These are phyloP conservation scores for Pristionchus entomophagus DNA, from an alignment of 2,888 invertebrate genomes.

Conservation along the genomic window DNA sequence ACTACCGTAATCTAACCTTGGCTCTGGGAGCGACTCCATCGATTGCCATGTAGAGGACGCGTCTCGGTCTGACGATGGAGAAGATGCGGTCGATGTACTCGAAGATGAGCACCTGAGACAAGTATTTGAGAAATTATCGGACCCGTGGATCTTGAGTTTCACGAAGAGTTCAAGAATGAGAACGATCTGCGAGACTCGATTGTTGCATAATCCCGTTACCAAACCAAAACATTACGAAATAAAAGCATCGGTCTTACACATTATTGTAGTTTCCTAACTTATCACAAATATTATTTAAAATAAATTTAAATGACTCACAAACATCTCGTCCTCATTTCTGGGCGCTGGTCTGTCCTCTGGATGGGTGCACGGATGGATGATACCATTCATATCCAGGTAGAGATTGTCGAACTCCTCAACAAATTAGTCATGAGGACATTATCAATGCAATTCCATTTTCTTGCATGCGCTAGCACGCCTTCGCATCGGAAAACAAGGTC, in stretches of 20 bases:
- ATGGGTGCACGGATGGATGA: slow-evolving; percentile 99
- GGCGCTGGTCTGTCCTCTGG: slow-evolving; percentile 97
- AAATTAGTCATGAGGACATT: too few species aligned
- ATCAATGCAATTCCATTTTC: too few species aligned
- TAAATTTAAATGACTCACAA: too few species aligned
- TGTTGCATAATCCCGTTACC: neutral
- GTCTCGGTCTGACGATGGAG: slow-evolving; percentile 80
- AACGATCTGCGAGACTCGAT: neutral
- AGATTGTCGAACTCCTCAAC: slow-evolving; percentile 92
- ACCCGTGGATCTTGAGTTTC: too few species aligned
- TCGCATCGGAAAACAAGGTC: too few species aligned
- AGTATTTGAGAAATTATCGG: neutral
- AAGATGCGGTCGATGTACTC: slow-evolving; percentile 97
- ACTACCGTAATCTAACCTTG: slow-evolving; percentile 79
- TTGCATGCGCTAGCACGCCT: too few species aligned
- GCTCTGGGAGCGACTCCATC: slow-evolving; percentile 94
- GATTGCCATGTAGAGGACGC: slow-evolving; percentile 97
- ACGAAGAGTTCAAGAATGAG: too few species aligned
- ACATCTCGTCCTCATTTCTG: slow-evolving; percentile 99
- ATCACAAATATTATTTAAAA: neutral
- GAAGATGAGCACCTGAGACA: slow-evolving; percentile 87
- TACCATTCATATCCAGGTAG: slow-evolving; percentile 99
- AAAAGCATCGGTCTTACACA: too few species aligned
- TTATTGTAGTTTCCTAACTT: neutral
- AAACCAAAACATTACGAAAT: neutral